Conservation (phyloP, 2,888 invertebrate species). For the Lasioglossum leucozonium region DNA sequence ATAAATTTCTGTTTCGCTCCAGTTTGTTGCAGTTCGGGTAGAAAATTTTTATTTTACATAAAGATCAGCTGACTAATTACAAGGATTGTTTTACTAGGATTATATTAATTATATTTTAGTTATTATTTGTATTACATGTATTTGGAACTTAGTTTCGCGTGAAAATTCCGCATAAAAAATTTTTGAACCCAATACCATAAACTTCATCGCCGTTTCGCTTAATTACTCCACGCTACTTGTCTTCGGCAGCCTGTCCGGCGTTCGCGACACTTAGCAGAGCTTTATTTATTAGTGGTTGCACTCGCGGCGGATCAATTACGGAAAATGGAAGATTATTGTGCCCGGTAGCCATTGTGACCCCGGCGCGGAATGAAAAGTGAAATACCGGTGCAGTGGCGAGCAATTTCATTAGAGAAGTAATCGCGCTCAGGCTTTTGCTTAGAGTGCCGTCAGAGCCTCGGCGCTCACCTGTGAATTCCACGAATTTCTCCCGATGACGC, state of each 20-base stretch:
- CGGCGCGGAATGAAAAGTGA: not conserved
- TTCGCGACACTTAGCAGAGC: not conserved
- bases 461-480: not conserved
- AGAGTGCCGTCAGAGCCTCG: not conserved
- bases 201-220: not conserved
- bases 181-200: not conserved
- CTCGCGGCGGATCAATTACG: not conserved
- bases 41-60: too few species aligned
- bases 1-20: too few species aligned
- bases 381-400: not conserved
- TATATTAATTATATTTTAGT: too few species aligned
- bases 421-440: not conserved
- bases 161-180: too few species aligned
- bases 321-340: not conserved
- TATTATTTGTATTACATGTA: too few species aligned
- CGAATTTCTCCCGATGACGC: conserved; percentile 10
- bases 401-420: conserved; percentile 4
- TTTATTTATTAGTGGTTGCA: not conserved
- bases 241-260: not conserved
- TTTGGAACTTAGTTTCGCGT: too few species aligned
- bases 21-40: too few species aligned
- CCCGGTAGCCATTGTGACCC: not conserved
- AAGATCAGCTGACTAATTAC: too few species aligned
- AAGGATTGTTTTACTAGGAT: too few species aligned
- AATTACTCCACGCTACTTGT: not conserved